Conservation (phyloP, 2,888 invertebrate species). For the Clostera curtula region DNA sequence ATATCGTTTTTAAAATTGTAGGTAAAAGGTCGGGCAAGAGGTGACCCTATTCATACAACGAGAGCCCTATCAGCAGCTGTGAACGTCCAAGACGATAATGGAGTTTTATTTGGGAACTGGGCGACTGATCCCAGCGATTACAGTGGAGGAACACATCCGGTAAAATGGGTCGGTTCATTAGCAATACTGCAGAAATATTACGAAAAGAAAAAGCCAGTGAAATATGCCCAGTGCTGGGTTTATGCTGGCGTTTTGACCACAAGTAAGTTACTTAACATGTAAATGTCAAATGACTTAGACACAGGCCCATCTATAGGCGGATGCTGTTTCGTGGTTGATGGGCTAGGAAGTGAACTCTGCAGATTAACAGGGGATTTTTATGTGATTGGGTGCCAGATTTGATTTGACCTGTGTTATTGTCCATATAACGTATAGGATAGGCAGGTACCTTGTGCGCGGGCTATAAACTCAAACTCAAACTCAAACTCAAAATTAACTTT, state of each 20-base stretch:
- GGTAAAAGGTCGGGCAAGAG: slow-evolving; percentile 77
- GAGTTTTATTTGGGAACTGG: slow-evolving; percentile 92
- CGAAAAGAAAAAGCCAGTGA: slow-evolving; percentile 89
- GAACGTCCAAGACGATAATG: slow-evolving; percentile 90
- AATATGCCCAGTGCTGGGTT: slow-evolving; percentile 97
- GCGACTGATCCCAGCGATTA: slow-evolving; percentile 88
- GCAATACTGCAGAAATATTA: slow-evolving; percentile 90
- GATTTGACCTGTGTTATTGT: too few species aligned
- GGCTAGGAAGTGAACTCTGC: too few species aligned
- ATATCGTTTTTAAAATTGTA: slow-evolving; percentile 17
- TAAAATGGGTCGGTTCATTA: slow-evolving; percentile 92
- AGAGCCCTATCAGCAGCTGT: slow-evolving; percentile 92
- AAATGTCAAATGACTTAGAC: slow-evolving; percentile 5
- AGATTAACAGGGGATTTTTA: too few species aligned
- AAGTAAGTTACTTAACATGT: slow-evolving; percentile 57
- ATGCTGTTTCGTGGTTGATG: too few species aligned
- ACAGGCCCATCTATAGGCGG: neutral
- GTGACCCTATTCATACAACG: slow-evolving; percentile 84
- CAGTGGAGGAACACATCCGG: slow-evolving; percentile 88
- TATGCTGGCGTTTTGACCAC: slow-evolving; percentile 93
- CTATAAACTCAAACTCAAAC: too few species aligned
- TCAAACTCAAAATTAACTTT: too few species aligned
- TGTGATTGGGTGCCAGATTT: too few species aligned
- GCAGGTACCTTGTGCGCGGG: too few species aligned
- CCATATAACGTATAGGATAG: too few species aligned